Base-by-base conservation (phyloP, 2,113 vertebrate species). In the Sphyrna mokarran region DNA sequence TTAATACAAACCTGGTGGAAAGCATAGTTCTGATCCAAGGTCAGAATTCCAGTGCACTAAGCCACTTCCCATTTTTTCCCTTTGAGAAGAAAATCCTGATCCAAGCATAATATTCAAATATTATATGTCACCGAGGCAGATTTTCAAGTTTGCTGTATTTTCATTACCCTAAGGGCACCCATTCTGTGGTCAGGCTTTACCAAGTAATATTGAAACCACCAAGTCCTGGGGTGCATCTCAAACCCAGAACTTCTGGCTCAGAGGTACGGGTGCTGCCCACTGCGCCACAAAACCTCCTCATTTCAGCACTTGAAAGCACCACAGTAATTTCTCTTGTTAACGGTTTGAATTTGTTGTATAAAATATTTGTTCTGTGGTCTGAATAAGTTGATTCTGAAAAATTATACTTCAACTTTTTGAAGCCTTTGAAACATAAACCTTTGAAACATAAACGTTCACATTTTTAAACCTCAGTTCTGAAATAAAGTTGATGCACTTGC, bases 31-130 rank as follows among this genome's bases (percentile, higher is more conserved):
- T 68, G 87, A 16, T 61, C 90, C 14, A 68, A 94, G 63, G 1
- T 37, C 90, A n/a, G 61, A 93, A 93, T 66, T 66, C 33, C 89
- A 63, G 33, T 93, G 90, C 63, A 40, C 37, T 70, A 69, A 37
- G 68, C n/a, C 26, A 70, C 91, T 94, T 94, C n/a, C 63, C n/a
- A 43, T 70, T 94, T 29, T 40, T 68, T 94, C 90, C 54, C 23
- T 61, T 61, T 90, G 87, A 61, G 87, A 33, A n/a, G 61, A 26
- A 61, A 76, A 29, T 90, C 54, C 29, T 33, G 58, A 61, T 90
- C 87, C 87, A 90, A 90, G 87, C 23, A 63, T 90, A 90, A 90
- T 29, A 90, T 90, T 90, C 87, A 90, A 40, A 83, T 33, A 90
- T 48, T 33, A 90, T 7, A 54, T 61, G 0, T 48, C 54, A 37